These are phyloP conservation scores for Pseudochirops corinnae DNA, from an alignment of 2,797 vertebrate genomes.

Conservation along the genomic window DNA sequence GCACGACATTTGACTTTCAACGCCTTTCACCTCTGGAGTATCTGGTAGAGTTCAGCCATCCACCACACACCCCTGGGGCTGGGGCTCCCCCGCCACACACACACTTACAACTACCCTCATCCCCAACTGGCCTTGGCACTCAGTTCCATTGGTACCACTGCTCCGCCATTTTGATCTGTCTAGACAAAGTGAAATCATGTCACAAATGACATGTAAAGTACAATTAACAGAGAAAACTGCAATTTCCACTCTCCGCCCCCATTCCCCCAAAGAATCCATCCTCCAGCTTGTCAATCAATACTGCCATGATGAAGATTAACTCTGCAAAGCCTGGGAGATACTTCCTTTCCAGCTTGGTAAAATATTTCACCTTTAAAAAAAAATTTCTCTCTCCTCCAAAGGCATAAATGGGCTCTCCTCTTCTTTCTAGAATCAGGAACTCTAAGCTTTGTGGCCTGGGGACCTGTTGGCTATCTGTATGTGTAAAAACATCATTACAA, in stretches of 20 bases:
- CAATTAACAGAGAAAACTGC: constrained; percentile 85
- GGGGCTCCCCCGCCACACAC: background rate
- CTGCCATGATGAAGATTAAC: constrained; percentile 78
- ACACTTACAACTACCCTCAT: constrained; percentile 72
- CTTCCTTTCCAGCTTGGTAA: constrained; percentile 76
- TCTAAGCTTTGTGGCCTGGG: constrained; percentile 69
- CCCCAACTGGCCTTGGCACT: constrained; percentile 77
- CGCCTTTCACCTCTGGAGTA: constrained; percentile 33
- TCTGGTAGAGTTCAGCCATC: constrained; percentile 6
- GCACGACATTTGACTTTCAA: constrained; percentile 63
- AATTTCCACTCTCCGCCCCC: constrained; percentile 84
- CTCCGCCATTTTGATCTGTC: constrained; percentile 81
- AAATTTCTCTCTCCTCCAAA: constrained; percentile 59
- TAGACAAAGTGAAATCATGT: constrained; percentile 86
- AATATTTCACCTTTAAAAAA: constrained; percentile 29
- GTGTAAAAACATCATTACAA: constrained; percentile 64
- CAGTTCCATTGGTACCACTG: constrained; percentile 79
- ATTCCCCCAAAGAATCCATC: constrained; percentile 75
- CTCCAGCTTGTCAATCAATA: constrained; percentile 84
- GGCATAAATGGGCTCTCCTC: constrained; percentile 75
- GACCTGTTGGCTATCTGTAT: constrained; percentile 69
- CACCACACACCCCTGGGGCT: background rate
- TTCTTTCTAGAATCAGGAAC: constrained; percentile 67
- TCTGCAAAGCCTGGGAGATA: constrained; percentile 71
- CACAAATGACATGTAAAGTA: constrained; percentile 85